These are phyloP conservation scores for Magallana angulata DNA, from an alignment of 1,140 invertebrate genomes.

Conservation along the genomic window DNA sequence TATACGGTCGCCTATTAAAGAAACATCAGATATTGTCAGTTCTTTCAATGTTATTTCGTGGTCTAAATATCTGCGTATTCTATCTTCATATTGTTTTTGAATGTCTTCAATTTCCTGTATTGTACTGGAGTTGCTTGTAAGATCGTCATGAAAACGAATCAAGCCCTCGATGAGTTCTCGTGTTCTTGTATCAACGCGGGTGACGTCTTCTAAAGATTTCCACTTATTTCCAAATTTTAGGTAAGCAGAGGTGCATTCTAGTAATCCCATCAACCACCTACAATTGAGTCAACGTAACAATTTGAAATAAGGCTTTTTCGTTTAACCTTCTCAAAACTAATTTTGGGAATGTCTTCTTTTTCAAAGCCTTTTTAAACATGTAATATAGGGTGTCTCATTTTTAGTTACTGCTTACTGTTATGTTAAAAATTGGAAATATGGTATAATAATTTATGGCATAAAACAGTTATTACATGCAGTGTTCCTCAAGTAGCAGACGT, in stretches of 20 bases:
- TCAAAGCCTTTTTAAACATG: no score
- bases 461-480: conserved; percentile 2
- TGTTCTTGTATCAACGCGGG: neutral
- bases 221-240: conserved; percentile 2
- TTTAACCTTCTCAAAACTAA: no score
- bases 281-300: neutral
- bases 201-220: neutral
- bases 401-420: no score
- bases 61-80: conserved; percentile 3
- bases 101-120: neutral
- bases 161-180: neutral
- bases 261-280: neutral
- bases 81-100: neutral
- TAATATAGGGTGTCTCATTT: no score
- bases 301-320: neutral
- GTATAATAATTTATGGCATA: no score
- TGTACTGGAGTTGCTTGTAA: neutral
- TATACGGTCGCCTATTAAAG: neutral
- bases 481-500: neutral
- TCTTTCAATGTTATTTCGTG: neutral
- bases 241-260: neutral
- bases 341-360: no score
- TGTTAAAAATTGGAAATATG: no score
- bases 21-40: neutral
- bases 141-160: neutral